Percentiles rank a stretch among this genome's conserved stretches.
Conservation (phyloP, 2,797 vertebrate genomes). For the Paramormyrops hopkinsi region DNA sequence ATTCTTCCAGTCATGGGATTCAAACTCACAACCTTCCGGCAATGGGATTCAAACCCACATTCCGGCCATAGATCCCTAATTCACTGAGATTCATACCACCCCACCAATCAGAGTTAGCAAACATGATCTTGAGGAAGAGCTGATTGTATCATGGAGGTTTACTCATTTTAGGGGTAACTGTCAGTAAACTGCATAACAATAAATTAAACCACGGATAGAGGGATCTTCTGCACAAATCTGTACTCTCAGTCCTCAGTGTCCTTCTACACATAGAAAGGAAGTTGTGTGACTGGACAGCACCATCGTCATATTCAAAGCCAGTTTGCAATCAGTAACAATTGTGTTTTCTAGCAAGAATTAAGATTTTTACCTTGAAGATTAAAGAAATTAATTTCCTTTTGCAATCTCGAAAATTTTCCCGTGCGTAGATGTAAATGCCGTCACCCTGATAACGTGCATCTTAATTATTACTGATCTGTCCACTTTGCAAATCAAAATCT, state of each 20-base stretch:
- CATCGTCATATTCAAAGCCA: not conserved
- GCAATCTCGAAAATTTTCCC: not conserved
- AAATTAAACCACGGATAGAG: not conserved
- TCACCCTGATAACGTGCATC: not conserved
- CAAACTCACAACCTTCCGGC: not conserved
- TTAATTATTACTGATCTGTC: not conserved
- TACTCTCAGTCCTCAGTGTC: not conserved
- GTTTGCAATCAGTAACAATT: not conserved
- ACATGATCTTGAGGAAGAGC: not conserved
- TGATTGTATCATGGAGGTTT: not conserved
- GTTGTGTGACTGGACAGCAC: not conserved
- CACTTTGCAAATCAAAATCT: not conserved
- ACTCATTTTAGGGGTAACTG: not conserved
- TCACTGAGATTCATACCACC: not conserved
- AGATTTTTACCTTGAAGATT: slow-evolving; percentile 12
- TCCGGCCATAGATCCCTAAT: not conserved
- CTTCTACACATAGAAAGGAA: not conserved
- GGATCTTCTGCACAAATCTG: not conserved
- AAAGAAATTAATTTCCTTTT: slow-evolving; percentile 9
- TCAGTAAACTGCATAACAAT: not conserved
- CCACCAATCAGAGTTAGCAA: not conserved
- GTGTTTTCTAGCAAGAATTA: not conserved
- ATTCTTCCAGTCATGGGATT: not conserved
- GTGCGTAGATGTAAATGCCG: not conserved
- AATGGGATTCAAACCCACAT: not conserved